Evolutionary conservation across 2,113 vertebrate species (phyloP).

Genomic region (Mungos mungo): DNA sequence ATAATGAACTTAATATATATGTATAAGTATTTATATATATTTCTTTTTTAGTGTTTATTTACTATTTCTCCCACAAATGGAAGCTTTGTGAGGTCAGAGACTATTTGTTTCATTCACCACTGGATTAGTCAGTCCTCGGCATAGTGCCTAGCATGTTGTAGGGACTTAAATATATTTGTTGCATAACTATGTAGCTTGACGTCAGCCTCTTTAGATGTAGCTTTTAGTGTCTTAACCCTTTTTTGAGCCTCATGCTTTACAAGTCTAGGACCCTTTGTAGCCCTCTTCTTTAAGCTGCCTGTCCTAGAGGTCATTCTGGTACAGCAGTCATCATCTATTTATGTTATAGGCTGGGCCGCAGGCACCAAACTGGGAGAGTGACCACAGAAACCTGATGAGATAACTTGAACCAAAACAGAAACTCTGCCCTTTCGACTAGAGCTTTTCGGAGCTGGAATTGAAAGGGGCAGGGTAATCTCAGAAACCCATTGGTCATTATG

Average conservation of each 20-base stretch:
- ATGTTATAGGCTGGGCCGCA: constrained; percentile 59
- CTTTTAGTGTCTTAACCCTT: not conserved
- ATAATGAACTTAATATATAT: not conserved
- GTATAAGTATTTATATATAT: not conserved
- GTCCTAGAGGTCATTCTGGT: constrained; percentile 23
- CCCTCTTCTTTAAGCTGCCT: constrained; percentile 32
- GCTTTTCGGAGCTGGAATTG: constrained; percentile 3
- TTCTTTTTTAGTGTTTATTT: constrained; percentile 25
- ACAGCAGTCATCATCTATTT: constrained; percentile 73
- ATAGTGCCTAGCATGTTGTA: constrained; percentile 6
- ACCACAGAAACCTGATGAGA: constrained; percentile 64
- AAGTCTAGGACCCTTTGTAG: not conserved
- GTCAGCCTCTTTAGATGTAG: not conserved
- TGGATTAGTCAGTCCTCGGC: constrained; percentile 39
- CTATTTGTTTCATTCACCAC: constrained; percentile 48
- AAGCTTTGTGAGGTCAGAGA: constrained; percentile 44
- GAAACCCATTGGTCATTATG: not conserved
- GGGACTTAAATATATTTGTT: constrained; percentile 54
- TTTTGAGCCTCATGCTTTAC: not conserved
- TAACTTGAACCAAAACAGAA: constrained; percentile 72
- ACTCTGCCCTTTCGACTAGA: not conserved
- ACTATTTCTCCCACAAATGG: not conserved
- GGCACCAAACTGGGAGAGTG: constrained; percentile 71
- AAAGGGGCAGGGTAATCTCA: not conserved
- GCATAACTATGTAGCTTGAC: constrained; percentile 12